Evolutionary conservation across 2,888 invertebrate species (phyloP).

Genomic region (Parasteatoda lunata): DNA sequence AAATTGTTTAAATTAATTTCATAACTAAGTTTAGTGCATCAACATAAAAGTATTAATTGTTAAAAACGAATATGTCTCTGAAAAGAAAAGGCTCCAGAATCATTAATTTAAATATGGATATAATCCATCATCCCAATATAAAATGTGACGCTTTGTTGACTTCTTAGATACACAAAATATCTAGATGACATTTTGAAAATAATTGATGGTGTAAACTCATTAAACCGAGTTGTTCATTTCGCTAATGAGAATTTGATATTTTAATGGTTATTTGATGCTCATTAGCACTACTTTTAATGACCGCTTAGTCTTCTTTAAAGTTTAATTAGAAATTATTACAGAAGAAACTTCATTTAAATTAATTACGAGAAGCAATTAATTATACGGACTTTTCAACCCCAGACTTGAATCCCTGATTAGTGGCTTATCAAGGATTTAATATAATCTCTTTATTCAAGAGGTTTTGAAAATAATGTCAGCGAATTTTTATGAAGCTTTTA

Average conservation of each 20-base stretch:
- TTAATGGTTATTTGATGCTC: constrained; percentile 55
- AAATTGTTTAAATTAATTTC: too few species aligned
- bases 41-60: too few species aligned
- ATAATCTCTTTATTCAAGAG: neutral
- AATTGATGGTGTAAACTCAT: constrained; percentile 50
- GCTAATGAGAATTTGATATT: constrained; percentile 57
- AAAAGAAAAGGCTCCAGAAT: too few species aligned
- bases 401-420: constrained; percentile 17
- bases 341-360: constrained; percentile 45
- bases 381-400: constrained; percentile 32
- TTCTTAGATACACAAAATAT: constrained; percentile 26
- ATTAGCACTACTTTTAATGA: constrained; percentile 57
- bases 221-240: constrained; percentile 31
- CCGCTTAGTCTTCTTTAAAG: constrained; percentile 11
- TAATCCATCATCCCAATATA: neutral
- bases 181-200: constrained; percentile 51
- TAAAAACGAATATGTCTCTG: too few species aligned
- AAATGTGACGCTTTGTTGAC: constrained; percentile 42
- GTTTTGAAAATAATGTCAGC: neutral
- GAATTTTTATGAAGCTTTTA: too few species aligned
- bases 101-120: neutral
- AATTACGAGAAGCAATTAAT: constrained; percentile 50
- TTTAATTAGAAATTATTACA: constrained; percentile 49
- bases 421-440: neutral
- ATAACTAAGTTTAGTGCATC: too few species aligned